These are phyloP conservation scores for Gasterosteus aculeatus DNA, from an alignment of 2,113 vertebrate genomes.

Conservation along the genomic window DNA sequence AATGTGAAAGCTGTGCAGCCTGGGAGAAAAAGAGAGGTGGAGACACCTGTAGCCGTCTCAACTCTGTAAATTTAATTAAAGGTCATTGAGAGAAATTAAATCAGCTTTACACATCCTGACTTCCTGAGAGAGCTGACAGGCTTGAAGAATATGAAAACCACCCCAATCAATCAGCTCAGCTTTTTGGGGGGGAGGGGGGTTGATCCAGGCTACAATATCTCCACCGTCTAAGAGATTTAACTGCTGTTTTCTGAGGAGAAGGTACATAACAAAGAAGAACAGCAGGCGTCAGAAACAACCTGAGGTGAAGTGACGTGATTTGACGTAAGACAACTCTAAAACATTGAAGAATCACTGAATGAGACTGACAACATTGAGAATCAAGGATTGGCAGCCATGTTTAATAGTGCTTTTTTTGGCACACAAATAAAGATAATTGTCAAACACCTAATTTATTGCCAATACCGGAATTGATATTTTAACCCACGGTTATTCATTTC, in stretches of 20 bases:
- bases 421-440: background rate
- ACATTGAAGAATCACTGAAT: background rate
- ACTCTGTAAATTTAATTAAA: background rate
- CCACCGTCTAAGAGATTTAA: background rate
- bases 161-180: background rate
- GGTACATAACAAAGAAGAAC: background rate
- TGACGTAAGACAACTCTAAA: background rate
- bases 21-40: background rate
- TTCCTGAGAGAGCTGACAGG: background rate
- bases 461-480: background rate
- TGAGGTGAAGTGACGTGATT: background rate
- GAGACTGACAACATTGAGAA: background rate
- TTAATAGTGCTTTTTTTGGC: background rate
- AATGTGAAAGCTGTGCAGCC: slow-evolving; percentile 13
- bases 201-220: background rate
- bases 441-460: background rate
- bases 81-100: background rate
- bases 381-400: background rate
- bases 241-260: background rate
- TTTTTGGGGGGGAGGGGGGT: background rate
- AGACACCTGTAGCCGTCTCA: background rate
- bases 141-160: background rate
- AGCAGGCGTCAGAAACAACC: background rate
- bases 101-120: background rate
- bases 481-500: background rate